Conservation (phyloP, 2,113 vertebrate species). For the Tragelaphus scriptus region DNA sequence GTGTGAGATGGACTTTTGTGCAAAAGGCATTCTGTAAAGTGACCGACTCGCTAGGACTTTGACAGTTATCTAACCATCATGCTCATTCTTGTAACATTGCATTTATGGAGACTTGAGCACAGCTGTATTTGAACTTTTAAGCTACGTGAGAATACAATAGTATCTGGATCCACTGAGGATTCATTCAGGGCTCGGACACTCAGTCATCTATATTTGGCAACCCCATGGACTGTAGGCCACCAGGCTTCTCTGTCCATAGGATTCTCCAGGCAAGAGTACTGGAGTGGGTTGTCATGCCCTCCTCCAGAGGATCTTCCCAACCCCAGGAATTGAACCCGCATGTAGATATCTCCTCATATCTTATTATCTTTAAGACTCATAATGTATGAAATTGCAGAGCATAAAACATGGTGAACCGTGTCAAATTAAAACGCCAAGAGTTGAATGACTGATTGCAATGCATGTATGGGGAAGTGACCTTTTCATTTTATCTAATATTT, state of each 20-base stretch:
- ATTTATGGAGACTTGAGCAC: not conserved
- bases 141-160: rapidly evolving
- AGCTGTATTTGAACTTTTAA: no score
- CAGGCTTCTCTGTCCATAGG: not conserved
- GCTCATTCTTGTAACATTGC: rapidly evolving
- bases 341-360: rapidly evolving
- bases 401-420: rapidly evolving
- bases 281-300: not conserved
- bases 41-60: not conserved
- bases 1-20: not conserved
- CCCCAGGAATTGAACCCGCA: no score
- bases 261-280: not conserved
- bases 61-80: rapidly evolving
- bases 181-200: rapidly evolving
- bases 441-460: not conserved
- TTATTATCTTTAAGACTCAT: not conserved
- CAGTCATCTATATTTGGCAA: not conserved
- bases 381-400: not conserved
- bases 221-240: not conserved
- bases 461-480: not conserved
- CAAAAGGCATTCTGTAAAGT: not conserved
- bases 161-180: rapidly evolving
- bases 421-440: not conserved
- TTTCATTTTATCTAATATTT: not conserved
- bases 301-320: not conserved